Percentiles rank a stretch among this genome's conserved stretches.
Evolutionary conservation across 1,140 invertebrate species (phyloP).

Genomic region (Halesus radiatus): DNA sequence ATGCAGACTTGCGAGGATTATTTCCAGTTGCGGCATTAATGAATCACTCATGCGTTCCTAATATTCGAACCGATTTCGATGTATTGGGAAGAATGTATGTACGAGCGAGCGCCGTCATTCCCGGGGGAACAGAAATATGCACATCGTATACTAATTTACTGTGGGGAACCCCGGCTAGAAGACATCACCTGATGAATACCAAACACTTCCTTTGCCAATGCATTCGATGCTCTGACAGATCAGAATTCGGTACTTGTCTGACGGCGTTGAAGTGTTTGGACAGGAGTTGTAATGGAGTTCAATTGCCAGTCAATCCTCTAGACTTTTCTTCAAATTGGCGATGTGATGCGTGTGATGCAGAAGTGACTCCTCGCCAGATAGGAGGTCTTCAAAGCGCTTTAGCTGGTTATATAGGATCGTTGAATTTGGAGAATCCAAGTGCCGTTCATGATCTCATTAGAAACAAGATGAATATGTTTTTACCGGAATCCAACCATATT

Average conservation of each 20-base stretch:
- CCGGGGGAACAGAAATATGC: constrained; percentile 77
- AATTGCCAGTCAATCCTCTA: constrained; percentile 66
- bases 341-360: constrained; percentile 67
- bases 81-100: constrained; percentile 73
- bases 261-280: constrained; percentile 69
- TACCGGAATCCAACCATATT: constrained; percentile 70
- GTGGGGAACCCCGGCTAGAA: constrained; percentile 79
- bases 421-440: constrained; percentile 64
- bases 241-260: constrained; percentile 71
- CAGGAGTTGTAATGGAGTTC: constrained; percentile 63
- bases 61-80: constrained; percentile 79
- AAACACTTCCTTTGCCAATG: constrained; percentile 85
- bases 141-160: constrained; percentile 80
- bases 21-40: constrained; percentile 81
- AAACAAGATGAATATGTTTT: constrained; percentile 63
- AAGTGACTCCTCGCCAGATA: constrained; percentile 64
- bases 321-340: constrained; percentile 65
- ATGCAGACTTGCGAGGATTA: constrained; percentile 75
- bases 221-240: constrained; percentile 78
- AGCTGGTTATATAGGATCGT: constrained; percentile 65
- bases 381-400: constrained; percentile 65
- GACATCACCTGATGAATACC: constrained; percentile 76
- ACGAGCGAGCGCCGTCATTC: constrained; percentile 75
- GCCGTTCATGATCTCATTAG: constrained; percentile 68
- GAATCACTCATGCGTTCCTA: constrained; percentile 83